These are phyloP conservation scores for Colletes latitarsis DNA, from an alignment of 1,140 invertebrate species.

Conservation along the genomic window DNA sequence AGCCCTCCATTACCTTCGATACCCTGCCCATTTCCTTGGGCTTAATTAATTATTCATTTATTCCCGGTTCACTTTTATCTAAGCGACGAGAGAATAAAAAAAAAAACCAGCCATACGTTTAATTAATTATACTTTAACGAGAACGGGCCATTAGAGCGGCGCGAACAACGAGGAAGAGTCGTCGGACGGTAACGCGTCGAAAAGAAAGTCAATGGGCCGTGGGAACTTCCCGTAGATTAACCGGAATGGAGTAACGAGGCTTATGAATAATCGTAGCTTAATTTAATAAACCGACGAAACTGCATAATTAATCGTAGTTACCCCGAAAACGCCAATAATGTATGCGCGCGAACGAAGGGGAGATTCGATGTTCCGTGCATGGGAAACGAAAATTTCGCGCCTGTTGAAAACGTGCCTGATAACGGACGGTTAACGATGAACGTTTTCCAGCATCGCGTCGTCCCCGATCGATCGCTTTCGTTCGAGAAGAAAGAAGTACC, in stretches of 20 bases:
- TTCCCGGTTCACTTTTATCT: slow-evolving; percentile 35
- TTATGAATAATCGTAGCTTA: background rate
- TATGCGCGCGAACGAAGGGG: background rate
- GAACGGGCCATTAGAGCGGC: background rate
- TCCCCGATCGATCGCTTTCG: background rate
- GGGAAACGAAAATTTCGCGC: background rate
- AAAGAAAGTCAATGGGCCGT: background rate
- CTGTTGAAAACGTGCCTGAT: no score
- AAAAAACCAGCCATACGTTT: slow-evolving; percentile 1
- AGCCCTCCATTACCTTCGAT: slow-evolving; percentile 64
- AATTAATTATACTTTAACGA: slow-evolving; percentile 34
- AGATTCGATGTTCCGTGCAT: background rate
- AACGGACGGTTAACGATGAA: background rate
- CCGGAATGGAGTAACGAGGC: background rate
- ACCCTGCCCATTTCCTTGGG: slow-evolving; percentile 57
- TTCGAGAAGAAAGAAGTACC: no score
- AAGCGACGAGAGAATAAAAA: background rate
- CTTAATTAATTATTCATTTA: slow-evolving; percentile 68
- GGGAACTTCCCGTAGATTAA: slow-evolving; percentile 10
- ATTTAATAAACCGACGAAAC: slow-evolving; percentile 7
- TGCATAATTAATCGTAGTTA: slow-evolving; percentile 19
- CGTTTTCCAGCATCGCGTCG: background rate
- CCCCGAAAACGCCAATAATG: background rate
- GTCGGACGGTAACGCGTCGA: background rate
- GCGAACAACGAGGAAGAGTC: background rate